Percentiles rank a stretch among this genome's conserved stretches.
These are phyloP conservation scores for Mizuhopecten yessoensis DNA, from an alignment of 1,140 invertebrate genomes.

Conservation along the genomic window DNA sequence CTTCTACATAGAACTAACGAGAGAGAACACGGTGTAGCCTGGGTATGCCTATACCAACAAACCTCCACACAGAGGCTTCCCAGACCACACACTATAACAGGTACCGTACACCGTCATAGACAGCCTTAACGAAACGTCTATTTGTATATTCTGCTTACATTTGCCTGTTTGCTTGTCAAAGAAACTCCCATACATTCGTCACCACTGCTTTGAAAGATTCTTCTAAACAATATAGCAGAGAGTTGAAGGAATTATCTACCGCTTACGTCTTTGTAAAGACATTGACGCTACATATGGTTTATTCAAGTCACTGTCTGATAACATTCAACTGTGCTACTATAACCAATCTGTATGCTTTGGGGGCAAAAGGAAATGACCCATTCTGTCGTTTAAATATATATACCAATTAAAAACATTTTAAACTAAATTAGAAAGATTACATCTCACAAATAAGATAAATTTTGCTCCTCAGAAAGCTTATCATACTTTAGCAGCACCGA, in stretches of 20 bases:
- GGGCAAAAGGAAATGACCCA: too few relatives aligned
- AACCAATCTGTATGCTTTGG: neutral
- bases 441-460: neutral
- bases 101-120: neutral
- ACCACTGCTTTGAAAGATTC: conserved; percentile 27
- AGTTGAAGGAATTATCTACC: neutral
- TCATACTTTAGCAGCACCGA: neutral
- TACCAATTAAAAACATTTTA: too few relatives aligned
- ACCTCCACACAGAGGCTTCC: neutral
- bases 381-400: too few relatives aligned
- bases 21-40: neutral
- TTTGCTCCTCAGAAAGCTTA: neutral
- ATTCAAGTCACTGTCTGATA: neutral
- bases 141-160: neutral
- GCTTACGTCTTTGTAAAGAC: neutral
- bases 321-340: neutral
- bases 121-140: neutral
- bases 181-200: conserved; percentile 22
- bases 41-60: neutral
- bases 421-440: neutral
- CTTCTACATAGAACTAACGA: conserved; percentile 19
- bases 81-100: conserved; percentile 22
- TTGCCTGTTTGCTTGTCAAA: conserved; percentile 26
- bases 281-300: neutral
- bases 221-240: neutral